Conservation (phyloP, 2,113 vertebrate genomes). For the sheep (Ovis aries) region ARS-UI_Ramb_v3.0 NC_056072.1:4516001-4516500, state of each 20-base stretch:
- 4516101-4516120: no score
- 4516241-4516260: not conserved
- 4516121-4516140: fast-evolving
- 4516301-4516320: not conserved
- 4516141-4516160: no score
- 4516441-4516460: constrained; percentile 36
- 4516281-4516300: not conserved
- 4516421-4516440: constrained; percentile 50
- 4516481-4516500: not conserved
- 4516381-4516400: not conserved
- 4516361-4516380: not conserved
- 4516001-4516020: no score
- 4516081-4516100: no score
- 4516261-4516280: not conserved
- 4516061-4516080: no score
- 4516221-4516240: not conserved
- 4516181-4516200: not conserved
- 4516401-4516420: not conserved
- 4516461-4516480: constrained; percentile 30
- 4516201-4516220: not conserved
- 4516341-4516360: not conserved
- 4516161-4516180: not conserved
- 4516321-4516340: not conserved
- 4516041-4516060: fast-evolving
- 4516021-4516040: no score